phyloP scores from a whole-genome alignment of 2,113 vertebrate genomes.

The Marmota flaviventris region DNA sequence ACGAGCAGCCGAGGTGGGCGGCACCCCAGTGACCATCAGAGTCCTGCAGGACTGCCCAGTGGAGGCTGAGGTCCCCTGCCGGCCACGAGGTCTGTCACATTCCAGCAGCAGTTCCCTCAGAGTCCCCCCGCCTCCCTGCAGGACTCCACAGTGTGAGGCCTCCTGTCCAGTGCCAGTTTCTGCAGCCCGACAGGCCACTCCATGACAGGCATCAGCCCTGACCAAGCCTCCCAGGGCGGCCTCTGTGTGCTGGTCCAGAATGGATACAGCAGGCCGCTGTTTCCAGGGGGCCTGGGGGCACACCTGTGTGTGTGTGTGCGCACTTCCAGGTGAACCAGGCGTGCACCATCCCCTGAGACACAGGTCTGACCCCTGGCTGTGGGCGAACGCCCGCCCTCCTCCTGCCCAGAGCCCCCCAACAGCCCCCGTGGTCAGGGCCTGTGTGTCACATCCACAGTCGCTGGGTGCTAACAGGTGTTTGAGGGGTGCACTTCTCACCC shows the following conservation, averaged over 20 bases:
- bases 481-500: fast-evolving
- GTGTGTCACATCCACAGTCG: fast-evolving
- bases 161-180: not conserved
- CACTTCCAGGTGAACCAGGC: not conserved
- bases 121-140: not conserved
- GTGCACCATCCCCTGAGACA: not conserved
- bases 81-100: not conserved
- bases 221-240: fast-evolving
- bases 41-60: fast-evolving
- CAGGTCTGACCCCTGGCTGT: not conserved
- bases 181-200: fast-evolving
- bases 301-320: too few relatives aligned
- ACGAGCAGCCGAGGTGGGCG: fast-evolving
- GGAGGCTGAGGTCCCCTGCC: not conserved
- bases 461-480: fast-evolving
- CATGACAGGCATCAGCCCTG: fast-evolving
- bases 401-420: not conserved
- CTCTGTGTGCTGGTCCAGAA: fast-evolving
- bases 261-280: fast-evolving
- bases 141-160: fast-evolving
- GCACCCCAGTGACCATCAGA: fast-evolving
- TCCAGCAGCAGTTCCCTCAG: fast-evolving
- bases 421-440: too few relatives aligned
- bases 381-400: not conserved
- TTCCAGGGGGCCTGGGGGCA: not conserved